These are phyloP conservation scores for Lordiphosa collinella DNA, from an alignment of 1,140 invertebrate species.

Conservation along the genomic window DNA sequence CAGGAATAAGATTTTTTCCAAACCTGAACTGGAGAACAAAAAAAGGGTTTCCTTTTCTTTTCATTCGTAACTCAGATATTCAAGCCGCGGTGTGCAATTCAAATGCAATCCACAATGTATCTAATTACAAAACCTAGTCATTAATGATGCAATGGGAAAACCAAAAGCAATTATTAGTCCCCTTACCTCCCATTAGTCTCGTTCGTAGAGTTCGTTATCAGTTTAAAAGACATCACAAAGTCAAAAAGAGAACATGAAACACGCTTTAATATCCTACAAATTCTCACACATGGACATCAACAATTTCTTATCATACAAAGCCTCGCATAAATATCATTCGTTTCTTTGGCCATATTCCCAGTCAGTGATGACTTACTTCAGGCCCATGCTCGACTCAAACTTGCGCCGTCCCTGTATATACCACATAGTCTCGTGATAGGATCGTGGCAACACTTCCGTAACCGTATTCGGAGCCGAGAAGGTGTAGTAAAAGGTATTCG, in stretches of 20 bases:
- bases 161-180: too few species aligned
- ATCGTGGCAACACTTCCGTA: constrained; percentile 83
- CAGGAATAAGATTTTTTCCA: too few species aligned
- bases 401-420: constrained; percentile 87
- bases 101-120: too few species aligned
- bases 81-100: too few species aligned
- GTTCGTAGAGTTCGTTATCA: too few species aligned
- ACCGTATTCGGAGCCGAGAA: constrained; percentile 82
- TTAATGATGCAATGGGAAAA: too few species aligned
- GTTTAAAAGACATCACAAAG: neutral
- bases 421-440: constrained; percentile 88
- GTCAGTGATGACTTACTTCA: constrained; percentile 11
- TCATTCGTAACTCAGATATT: too few species aligned
- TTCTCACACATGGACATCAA: constrained; percentile 10
- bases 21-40: too few species aligned
- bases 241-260: neutral
- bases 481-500: constrained; percentile 90
- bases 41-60: too few species aligned
- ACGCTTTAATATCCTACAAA: neutral
- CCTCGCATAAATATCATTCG: constrained; percentile 16
- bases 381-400: constrained; percentile 79
- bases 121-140: too few species aligned
- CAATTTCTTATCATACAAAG: constrained; percentile 11
- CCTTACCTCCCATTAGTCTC: too few species aligned
- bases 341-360: too few species aligned